Conservation (phyloP, 2,113 vertebrate genomes). For the Centropus unirufus region DNA sequence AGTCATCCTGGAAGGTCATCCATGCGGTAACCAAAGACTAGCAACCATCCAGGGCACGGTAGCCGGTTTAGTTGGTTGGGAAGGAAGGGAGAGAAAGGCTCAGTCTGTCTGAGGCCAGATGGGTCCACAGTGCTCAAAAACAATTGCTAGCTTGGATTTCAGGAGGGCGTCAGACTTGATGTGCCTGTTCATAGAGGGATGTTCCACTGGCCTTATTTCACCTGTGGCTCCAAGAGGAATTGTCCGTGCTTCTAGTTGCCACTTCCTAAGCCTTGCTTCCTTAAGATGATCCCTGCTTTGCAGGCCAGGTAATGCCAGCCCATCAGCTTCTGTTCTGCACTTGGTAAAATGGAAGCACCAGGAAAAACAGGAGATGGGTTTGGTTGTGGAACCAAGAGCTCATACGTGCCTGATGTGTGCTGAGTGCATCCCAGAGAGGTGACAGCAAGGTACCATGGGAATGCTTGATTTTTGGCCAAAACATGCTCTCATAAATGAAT, state of each 20-base stretch:
- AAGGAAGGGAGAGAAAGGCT: background rate
- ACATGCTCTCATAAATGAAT: background rate
- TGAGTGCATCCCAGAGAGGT: fast-evolving
- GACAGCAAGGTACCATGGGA: background rate
- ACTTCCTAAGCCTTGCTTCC: background rate
- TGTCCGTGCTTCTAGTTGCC: background rate
- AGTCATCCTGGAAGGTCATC: background rate
- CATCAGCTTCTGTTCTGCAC: background rate
- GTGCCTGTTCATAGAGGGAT: background rate
- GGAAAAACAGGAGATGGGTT: background rate
- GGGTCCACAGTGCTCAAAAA: background rate
- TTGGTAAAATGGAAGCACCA: background rate
- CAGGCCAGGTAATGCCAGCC: background rate
- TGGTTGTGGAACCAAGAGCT: background rate
- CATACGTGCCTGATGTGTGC: fast-evolving
- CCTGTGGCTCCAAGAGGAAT: background rate
- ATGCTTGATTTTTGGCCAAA: background rate
- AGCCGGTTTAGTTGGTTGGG: too few relatives aligned
- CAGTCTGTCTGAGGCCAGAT: background rate
- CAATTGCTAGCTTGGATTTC: background rate
- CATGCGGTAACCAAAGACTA: background rate
- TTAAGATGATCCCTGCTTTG: background rate
- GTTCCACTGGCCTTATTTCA: fast-evolving
- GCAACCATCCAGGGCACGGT: background rate
- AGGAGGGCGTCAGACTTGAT: background rate